A percentile compares a stretch with the other conserved stretches of the same genome.
Conservation (phyloP, 2,797 vertebrate genomes). For the Anguilla megastoma region DNA sequence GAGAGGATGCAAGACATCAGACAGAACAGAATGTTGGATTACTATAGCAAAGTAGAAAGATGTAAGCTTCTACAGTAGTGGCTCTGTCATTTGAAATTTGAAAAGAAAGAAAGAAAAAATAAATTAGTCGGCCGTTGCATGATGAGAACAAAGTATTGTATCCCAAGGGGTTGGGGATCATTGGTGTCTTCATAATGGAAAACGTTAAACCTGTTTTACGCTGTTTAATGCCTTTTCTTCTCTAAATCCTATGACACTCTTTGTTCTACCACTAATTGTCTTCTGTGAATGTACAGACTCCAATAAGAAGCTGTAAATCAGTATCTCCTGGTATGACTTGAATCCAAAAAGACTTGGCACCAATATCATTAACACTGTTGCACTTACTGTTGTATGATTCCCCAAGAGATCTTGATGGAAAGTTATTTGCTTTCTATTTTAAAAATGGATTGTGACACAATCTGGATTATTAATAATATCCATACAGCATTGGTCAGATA, state of each 20-base stretch:
- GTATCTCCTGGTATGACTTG: constrained; percentile 41
- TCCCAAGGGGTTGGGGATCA: constrained; percentile 60
- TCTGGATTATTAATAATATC: not conserved
- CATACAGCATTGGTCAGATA: not conserved
- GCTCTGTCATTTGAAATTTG: constrained; percentile 35
- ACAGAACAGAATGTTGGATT: constrained; percentile 30
- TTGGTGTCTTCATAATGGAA: constrained; percentile 60
- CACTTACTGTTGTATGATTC: constrained; percentile 45
- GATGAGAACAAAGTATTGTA: constrained; percentile 49
- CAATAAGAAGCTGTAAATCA: constrained; percentile 56
- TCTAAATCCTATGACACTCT: constrained; percentile 59
- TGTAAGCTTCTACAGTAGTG: constrained; percentile 32
- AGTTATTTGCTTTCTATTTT: constrained; percentile 31
- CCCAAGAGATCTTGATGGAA: not conserved
- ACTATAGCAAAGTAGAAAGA: constrained; percentile 32
- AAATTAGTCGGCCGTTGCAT: constrained; percentile 50
- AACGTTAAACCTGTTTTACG: constrained; percentile 73
- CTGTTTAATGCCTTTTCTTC: constrained; percentile 54
- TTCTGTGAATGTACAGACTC: constrained; percentile 60
- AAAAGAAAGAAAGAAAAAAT: constrained; percentile 42
- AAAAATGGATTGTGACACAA: not conserved
- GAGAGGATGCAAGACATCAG: constrained; percentile 31
- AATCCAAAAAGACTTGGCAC: constrained; percentile 57
- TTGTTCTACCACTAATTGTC: constrained; percentile 70
- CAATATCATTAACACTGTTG: constrained; percentile 62